Evolutionary conservation across 2,113 vertebrate species (phyloP), one percentile per base, ranked within the genome.

Genomic region (Chauna torquata): DNA sequence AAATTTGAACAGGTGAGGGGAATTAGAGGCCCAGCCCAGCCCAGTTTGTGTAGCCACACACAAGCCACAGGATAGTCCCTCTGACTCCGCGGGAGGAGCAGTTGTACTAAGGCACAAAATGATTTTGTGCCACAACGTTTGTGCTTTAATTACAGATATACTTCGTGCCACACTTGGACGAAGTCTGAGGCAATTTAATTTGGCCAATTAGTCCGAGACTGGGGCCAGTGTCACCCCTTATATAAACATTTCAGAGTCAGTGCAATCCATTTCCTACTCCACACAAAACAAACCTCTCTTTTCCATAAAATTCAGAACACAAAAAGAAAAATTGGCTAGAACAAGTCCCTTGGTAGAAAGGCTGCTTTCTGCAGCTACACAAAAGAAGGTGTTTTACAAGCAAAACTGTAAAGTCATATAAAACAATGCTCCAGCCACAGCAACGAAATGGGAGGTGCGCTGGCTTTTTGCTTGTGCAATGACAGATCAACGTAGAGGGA

Each of bases 321-420:
- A 54, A 30, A 77, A 70, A 83, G 7, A 55, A 74, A 82, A 90
- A 85, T 9, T 81, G 76, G 68, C 82, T 28, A 20, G 50, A 94
- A 59, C 19, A n/a, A 84, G 16, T 86, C 82, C 76, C 65, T n/a
- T 78, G 86, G 69, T 78, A 88, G 72, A 65, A 83, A 49, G 25
- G 14, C 55, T 94, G 55, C 64, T 96, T 90, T 94, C 80, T 93
- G 34, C 88, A 88, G 71, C 62, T 61, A 45, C 62, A 70, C 87
- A 58, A 42, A 87, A 90, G 62, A 85, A 84, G 58, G 70, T 88
- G 24, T 91, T 96, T 96, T 91, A 94, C 7, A 12, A 94, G 85
- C 2, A 87, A 82, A 91, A 54, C 70, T 62, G 25, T 91, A 38
- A 96, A 90, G 27, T 88, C 22, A 10, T 32, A 38, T 59, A 88